Conservation (phyloP, 2,888 invertebrate species). For the Pterobdella sp. region DNA sequence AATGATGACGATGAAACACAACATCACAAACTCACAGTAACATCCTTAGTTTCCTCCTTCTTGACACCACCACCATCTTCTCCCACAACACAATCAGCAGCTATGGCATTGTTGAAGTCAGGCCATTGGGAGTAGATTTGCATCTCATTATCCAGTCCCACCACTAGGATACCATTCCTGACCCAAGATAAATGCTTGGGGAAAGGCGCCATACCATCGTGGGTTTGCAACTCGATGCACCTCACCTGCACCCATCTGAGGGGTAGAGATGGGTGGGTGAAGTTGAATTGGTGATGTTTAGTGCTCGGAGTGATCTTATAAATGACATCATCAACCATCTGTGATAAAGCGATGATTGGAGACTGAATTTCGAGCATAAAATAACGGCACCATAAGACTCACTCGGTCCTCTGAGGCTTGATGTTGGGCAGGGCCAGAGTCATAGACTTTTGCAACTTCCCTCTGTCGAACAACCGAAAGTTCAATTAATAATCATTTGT, state of each 20-base stretch:
- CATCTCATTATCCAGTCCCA: slow-evolving; percentile 99
- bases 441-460: slow-evolving; percentile 20
- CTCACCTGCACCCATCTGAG: slow-evolving; percentile 85
- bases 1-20: no score
- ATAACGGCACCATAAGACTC: no score
- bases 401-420: slow-evolving; percentile 11
- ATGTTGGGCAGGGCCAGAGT: slow-evolving; percentile 6
- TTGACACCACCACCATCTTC: slow-evolving; percentile 17
- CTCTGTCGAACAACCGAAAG: slow-evolving; percentile 5
- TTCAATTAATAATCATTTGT: not conserved
- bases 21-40: no score
- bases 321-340: no score
- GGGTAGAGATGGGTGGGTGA: not conserved
- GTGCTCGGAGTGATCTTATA: no score
- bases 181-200: slow-evolving; percentile 99
- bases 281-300: slow-evolving; percentile 3
- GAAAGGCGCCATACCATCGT: slow-evolving; percentile 87
- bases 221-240: slow-evolving; percentile 79
- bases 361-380: no score
- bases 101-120: slow-evolving; percentile 27
- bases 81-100: not conserved
- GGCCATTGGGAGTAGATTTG: slow-evolving; percentile 96
- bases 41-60: not conserved
- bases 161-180: slow-evolving; percentile 89
- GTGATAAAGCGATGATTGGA: no score